Percentiles rank a stretch among this genome's conserved stretches.
Evolutionary conservation across 2,113 vertebrate genomes (phyloP).

Genomic region (Cephalopholis sonnerati): DNA sequence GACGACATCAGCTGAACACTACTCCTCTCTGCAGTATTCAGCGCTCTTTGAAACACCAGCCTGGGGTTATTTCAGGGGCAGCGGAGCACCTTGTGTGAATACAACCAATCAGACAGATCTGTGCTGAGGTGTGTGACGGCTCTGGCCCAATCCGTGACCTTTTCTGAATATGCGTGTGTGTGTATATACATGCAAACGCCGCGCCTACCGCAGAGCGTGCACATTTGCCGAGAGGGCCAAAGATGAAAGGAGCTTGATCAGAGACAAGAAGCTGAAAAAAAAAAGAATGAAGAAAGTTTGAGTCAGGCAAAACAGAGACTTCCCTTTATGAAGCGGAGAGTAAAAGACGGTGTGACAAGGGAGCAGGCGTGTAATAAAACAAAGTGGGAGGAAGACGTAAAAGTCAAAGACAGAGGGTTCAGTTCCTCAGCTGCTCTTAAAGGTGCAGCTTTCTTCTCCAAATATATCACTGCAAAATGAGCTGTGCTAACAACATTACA

Average conservation of each 20-base stretch:
- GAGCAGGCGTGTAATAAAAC: slow-evolving; percentile 38
- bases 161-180: slow-evolving; percentile 12
- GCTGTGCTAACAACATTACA: background rate
- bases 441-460: slow-evolving; percentile 17
- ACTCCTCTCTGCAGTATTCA: background rate
- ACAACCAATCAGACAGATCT: slow-evolving; percentile 58
- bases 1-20: background rate
- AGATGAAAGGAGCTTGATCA: slow-evolving; percentile 54
- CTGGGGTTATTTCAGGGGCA: slow-evolving; percentile 38
- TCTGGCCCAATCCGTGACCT: slow-evolving; percentile 46
- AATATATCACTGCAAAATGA: slow-evolving; percentile 10
- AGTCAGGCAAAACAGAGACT: slow-evolving; percentile 44
- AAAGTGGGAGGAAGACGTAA: slow-evolving; percentile 1
- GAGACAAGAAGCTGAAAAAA: slow-evolving; percentile 32
- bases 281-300: slow-evolving; percentile 26
- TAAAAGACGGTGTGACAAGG: slow-evolving; percentile 35
- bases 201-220: background rate
- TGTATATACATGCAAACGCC: slow-evolving; percentile 17
- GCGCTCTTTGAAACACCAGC: slow-evolving; percentile 22
- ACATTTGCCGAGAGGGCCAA: slow-evolving; percentile 32
- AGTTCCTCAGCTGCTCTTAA: slow-evolving; percentile 5
- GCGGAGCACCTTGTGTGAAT: slow-evolving; percentile 40
- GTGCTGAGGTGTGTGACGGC: slow-evolving; percentile 37
- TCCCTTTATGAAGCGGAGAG: slow-evolving; percentile 24
- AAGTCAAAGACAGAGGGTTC: slow-evolving; percentile 27